These are phyloP conservation scores for Sus cebifrons DNA, from an alignment of 2,797 vertebrate species.

Conservation along the genomic window DNA sequence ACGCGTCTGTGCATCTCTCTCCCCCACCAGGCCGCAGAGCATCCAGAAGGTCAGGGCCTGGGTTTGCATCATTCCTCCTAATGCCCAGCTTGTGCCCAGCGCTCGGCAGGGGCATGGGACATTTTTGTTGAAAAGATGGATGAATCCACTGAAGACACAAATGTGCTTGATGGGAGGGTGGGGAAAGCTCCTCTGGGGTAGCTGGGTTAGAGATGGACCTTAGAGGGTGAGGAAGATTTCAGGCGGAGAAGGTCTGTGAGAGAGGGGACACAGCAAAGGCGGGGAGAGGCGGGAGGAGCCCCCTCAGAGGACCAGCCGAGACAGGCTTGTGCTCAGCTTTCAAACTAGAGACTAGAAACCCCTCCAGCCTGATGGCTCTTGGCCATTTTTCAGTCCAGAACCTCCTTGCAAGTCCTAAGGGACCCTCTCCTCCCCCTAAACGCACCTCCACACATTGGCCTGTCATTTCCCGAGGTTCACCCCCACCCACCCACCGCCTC, in stretches of 20 bases:
- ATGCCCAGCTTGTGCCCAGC: background rate
- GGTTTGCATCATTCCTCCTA: background rate
- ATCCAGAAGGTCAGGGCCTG: background rate
- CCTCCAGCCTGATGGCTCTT: background rate
- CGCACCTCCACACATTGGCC: background rate
- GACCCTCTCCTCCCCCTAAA: background rate
- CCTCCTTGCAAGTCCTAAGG: background rate
- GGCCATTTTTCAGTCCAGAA: background rate
- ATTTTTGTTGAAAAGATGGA: background rate
- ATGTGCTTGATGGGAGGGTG: background rate
- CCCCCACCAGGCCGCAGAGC: background rate
- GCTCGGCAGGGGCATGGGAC: background rate
- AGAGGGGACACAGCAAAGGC: background rate
- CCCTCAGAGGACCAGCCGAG: no score
- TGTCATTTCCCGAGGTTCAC: background rate
- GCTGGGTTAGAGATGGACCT: no score
- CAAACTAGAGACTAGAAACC: background rate
- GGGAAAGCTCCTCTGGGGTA: background rate
- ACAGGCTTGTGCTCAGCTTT: background rate
- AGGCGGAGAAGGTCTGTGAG: background rate
- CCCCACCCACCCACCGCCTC: no score
- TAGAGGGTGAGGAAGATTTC: no score
- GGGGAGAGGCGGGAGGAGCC: no score
- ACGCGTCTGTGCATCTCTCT: background rate
- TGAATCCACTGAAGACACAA: background rate